Conservation (phyloP, 2,888 invertebrate species). For the Pherbina coryleti region DNA sequence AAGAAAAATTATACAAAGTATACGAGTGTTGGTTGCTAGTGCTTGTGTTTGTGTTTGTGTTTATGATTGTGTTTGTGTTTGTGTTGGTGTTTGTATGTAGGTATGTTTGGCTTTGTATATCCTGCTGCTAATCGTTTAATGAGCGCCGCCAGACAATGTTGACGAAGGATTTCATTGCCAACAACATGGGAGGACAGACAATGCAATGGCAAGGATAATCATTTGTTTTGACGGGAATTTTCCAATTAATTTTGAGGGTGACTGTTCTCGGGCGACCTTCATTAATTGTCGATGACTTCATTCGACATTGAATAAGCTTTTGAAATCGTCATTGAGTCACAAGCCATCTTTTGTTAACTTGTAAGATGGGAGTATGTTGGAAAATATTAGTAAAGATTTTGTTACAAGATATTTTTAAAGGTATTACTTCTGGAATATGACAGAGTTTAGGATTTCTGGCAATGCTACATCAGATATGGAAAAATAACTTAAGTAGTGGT, state of each 20-base stretch:
- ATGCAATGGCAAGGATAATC: neutral
- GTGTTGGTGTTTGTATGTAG: neutral
- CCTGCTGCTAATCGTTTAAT: constrained; percentile 29
- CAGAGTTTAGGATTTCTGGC: too few relatives aligned
- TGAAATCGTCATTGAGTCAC: neutral
- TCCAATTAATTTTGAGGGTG: constrained; percentile 20
- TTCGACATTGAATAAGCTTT: neutral
- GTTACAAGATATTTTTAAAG: too few relatives aligned
- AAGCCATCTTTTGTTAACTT: too few relatives aligned
- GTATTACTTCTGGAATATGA: too few relatives aligned
- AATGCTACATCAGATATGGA: too few relatives aligned
- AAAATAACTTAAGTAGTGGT: too few relatives aligned
- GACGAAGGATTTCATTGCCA: neutral
- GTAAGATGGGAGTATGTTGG: too few relatives aligned
- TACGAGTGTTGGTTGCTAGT: constrained; percentile 29
- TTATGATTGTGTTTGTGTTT: constrained; percentile 14
- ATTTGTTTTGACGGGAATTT: constrained; percentile 33
- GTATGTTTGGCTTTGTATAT: neutral
- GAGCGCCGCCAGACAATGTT: constrained; percentile 4
- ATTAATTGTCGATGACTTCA: neutral
- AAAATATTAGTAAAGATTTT: too few relatives aligned
- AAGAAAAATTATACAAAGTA: neutral
- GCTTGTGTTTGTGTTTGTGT: constrained; percentile 10
- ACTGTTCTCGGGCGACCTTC: neutral
- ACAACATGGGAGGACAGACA: neutral